Evolutionary conservation across 2,113 vertebrate genomes (phyloP).

Genomic region (Heterochromis multidens): DNA sequence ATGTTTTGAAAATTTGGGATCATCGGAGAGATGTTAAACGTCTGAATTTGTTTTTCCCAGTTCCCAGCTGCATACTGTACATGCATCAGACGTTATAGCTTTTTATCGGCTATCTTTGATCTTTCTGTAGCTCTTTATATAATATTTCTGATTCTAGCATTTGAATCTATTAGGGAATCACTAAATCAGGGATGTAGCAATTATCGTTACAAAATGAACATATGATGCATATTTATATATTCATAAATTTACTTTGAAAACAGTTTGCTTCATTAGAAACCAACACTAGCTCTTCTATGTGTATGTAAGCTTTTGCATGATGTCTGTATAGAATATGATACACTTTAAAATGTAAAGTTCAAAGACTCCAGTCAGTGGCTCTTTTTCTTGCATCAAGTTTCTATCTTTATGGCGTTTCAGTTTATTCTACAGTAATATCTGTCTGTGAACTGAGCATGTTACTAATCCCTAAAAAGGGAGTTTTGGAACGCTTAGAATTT

Average conservation of each 20-base stretch:
- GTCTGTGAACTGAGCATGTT: not conserved
- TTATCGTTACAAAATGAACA: constrained; percentile 60
- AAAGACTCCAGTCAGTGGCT: not conserved
- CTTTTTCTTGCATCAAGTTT: not conserved
- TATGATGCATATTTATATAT: constrained; percentile 56
- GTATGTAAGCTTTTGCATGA: not conserved
- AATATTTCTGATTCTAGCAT: constrained; percentile 58
- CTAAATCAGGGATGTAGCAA: constrained; percentile 52
- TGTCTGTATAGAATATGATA: not conserved
- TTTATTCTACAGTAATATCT: not conserved
- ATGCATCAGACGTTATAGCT: constrained; percentile 60
- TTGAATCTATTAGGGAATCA: constrained; percentile 63
- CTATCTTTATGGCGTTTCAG: not conserved
- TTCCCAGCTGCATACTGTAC: constrained; percentile 60
- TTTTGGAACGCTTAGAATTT: not conserved
- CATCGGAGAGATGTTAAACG: constrained; percentile 67
- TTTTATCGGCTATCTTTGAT: constrained; percentile 69
- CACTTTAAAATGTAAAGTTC: constrained; percentile 15
- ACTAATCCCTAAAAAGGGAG: not conserved
- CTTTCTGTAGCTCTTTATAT: constrained; percentile 56
- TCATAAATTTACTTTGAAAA: constrained; percentile 56
- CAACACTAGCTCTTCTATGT: not conserved
- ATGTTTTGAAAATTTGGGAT: constrained; percentile 65
- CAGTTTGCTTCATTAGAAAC: constrained; percentile 32
- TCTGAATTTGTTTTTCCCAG: constrained; percentile 71